phyloP scores from a whole-genome alignment of 2,113 vertebrate species.

The Etheostoma cragini region DNA sequence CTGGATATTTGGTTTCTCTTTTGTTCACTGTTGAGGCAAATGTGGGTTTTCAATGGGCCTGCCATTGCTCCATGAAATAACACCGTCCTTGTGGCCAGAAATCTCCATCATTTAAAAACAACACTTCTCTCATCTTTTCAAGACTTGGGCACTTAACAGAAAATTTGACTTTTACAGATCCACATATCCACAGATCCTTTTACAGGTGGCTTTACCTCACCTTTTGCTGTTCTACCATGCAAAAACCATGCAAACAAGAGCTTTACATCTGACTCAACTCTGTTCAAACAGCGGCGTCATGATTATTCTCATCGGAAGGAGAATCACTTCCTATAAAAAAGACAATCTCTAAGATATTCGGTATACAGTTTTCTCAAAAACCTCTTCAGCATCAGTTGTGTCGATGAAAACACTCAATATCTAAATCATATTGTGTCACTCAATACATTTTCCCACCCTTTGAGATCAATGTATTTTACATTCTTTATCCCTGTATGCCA shows the following conservation, averaged over 20 bases:
- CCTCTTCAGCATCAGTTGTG: conserved; percentile 50
- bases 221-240: conserved; percentile 45
- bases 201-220: conserved; percentile 59
- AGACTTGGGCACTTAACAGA: conserved; percentile 71
- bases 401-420: conserved; percentile 70
- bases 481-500: conserved; percentile 78
- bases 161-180: conserved; percentile 79
- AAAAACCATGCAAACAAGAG: conserved; percentile 41
- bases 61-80: conserved; percentile 60
- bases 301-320: conserved; percentile 57
- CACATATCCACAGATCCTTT: no score
- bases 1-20: conserved; percentile 37
- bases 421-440: conserved; percentile 78
- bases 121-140: conserved; percentile 67
- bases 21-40: conserved; percentile 51
- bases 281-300: conserved; percentile 40
- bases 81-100: conserved; percentile 62
- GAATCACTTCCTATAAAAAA: conserved; percentile 47
- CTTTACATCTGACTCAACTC: conserved; percentile 53
- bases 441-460: conserved; percentile 65
- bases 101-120: conserved; percentile 66
- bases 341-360: conserved; percentile 45
- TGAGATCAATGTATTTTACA: conserved; percentile 79
- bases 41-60: conserved; percentile 43
- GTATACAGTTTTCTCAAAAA: conserved; percentile 53